Evolutionary conservation across 2,888 invertebrate species (phyloP).

Genomic region (Ischnura elegans): DNA sequence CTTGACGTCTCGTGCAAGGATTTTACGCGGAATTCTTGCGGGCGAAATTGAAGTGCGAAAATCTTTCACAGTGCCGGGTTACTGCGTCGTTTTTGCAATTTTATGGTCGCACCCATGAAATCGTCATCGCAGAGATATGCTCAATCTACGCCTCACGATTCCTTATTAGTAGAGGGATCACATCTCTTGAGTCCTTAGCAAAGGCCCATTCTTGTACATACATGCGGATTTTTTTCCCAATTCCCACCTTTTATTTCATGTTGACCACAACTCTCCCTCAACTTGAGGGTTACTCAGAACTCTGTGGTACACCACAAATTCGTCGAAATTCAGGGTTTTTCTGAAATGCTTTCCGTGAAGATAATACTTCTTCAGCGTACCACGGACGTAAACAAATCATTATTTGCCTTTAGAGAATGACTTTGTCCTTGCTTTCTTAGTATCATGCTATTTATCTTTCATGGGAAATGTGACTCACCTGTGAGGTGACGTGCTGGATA

Average conservation of each 20-base stretch:
- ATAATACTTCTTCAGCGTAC: neutral
- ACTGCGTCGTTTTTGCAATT: neutral
- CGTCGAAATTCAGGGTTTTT: neutral
- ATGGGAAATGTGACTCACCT: neutral
- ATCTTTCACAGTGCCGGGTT: neutral
- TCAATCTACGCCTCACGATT: neutral
- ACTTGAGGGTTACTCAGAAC: neutral
- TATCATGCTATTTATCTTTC: conserved; percentile 4
- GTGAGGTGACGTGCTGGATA: neutral
- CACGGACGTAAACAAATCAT: neutral
- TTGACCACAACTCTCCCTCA: neutral
- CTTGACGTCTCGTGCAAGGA: neutral
- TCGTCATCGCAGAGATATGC: conserved; percentile 1
- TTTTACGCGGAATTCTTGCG: neutral
- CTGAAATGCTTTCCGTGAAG: neutral
- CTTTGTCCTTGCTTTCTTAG: neutral
- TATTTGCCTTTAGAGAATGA: neutral
- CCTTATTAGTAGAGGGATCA: neutral
- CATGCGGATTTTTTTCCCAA: neutral
- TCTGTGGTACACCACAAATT: neutral
- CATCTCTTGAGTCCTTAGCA: neutral
- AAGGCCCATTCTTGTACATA: neutral
- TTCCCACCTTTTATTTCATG: neutral
- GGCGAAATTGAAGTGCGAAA: neutral
- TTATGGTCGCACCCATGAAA: neutral